Base-by-base conservation (phyloP, 2,113 vertebrate genomes). In the Tretioscincus oriximinensis region DNA sequence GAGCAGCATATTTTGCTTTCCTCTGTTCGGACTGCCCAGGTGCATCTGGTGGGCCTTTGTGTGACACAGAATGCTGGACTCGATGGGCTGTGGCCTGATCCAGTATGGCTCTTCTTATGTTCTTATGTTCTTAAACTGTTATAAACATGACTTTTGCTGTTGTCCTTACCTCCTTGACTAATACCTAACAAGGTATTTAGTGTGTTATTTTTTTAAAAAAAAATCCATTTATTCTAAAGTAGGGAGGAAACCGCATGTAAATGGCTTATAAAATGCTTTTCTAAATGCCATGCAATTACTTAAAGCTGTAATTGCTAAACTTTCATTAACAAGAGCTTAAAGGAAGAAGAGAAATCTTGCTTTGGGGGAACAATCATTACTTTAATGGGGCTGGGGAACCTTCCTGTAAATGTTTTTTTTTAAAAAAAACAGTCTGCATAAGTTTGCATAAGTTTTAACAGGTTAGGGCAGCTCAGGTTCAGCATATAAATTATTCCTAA, bases 161-260 rank as follows among this genome's bases (percentile, higher is more conserved):
- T 87, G 89, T 92, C 69, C 87, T 60, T 61, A 86, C 81, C 45
- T 47, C 58, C 5, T 68, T 88, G 88, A 87, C 92, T 94, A 96
- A 96, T 95, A 90, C 92, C 95, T 95, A 95, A 94, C 95, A 90
- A 90, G 77, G 88, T 94, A 61, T 90, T 95, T 93, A 94, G 92
- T 93, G 82, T 49, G 9, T 11, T 63, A 18, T 28, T 51, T 51
- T 28, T 6, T 51, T 35, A 82, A 83, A 92, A 90, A 84, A 94
- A 88, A 89, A 80, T 29, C 91, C 93, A 94, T 93, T 92, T 89
- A 93, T 90, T 92, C 87, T 80, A 87, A 89, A 94, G 81, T 86
- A 26, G 86, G 93, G 88, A 82, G 88, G 90, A 93, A 95, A 90
- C 80, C 86, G 60, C 89, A 89, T 89, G 88, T 88, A 92, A 93